Conservation (phyloP, 2,888 invertebrate genomes). For the Spialia ferax region DNA sequence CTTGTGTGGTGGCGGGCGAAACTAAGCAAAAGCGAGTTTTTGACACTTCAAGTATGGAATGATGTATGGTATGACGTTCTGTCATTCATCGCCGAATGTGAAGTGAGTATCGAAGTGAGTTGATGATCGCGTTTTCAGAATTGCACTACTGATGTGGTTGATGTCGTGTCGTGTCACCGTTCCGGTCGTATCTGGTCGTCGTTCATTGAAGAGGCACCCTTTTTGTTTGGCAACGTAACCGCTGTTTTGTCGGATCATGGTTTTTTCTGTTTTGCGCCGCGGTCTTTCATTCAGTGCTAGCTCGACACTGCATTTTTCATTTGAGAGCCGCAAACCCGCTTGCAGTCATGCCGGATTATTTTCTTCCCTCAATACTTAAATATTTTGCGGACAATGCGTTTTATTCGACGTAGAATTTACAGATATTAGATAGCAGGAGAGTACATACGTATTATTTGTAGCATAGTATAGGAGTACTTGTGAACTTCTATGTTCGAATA, state of each 20-base stretch:
- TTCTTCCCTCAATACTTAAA: conserved; percentile 49
- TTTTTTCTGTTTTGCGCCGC: conserved; percentile 61
- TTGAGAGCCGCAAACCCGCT: conserved; percentile 58
- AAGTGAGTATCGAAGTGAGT: no score
- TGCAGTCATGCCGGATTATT: conserved; percentile 57
- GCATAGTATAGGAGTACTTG: background rate
- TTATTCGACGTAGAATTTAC: conserved; percentile 42
- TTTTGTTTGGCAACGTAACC: conserved; percentile 68
- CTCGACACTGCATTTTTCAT: conserved; percentile 77
- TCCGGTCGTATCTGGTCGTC: background rate
- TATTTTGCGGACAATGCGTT: conserved; percentile 46
- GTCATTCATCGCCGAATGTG: no score
- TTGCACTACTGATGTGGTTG: no score
- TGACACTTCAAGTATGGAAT: no score
- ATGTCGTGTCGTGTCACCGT: background rate
- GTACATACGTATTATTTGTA: no score
- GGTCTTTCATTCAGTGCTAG: conserved; percentile 68
- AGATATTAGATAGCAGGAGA: conserved; percentile 24
- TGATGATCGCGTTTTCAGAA: no score
- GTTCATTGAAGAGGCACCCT: conserved; percentile 63
- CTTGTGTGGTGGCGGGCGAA: no score
- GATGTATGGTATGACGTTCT: no score
- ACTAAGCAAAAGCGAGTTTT: no score
- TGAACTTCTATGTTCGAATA: background rate
- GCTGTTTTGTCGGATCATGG: conserved; percentile 62